These are phyloP conservation scores for Tetramorium parvispinum DNA, from an alignment of 1,140 invertebrate species.

Conservation along the genomic window DNA sequence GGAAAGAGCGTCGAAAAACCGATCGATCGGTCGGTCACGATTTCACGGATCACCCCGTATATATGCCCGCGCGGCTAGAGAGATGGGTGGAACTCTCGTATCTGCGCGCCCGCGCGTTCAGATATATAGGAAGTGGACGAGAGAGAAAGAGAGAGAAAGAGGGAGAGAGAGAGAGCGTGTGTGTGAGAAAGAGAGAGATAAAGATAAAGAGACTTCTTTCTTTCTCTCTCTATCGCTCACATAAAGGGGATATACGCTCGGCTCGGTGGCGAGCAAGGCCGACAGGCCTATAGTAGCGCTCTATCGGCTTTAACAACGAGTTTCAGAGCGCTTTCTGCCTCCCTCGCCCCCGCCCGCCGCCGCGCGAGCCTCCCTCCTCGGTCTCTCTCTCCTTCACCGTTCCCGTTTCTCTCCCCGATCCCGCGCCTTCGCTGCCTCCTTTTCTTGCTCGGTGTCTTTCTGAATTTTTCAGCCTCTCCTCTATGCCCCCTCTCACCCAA, in stretches of 20 bases:
- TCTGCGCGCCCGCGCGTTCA: constrained; percentile 62
- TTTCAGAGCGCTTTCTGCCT: constrained; percentile 72
- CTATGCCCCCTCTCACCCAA: background rate
- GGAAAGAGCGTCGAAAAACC: constrained; percentile 47
- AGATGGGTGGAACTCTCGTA: constrained; percentile 70
- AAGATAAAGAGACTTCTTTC: constrained; percentile 18
- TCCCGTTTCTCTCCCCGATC: constrained; percentile 28
- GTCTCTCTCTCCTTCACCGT: background rate
- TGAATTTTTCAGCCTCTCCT: constrained; percentile 68
- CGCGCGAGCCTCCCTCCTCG: constrained; percentile 19
- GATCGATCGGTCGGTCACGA: constrained; percentile 57
- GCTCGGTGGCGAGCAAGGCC: constrained; percentile 37
- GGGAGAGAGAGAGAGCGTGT: background rate
- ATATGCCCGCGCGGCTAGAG: constrained; percentile 55
- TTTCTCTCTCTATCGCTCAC: constrained; percentile 2
- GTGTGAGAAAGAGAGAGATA: constrained; percentile 13
- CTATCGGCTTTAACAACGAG: constrained; percentile 80
- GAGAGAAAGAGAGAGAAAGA: constrained; percentile 15
- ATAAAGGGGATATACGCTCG: constrained; percentile 71
- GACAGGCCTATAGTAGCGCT: constrained; percentile 56
- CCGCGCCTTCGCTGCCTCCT: constrained; percentile 26
- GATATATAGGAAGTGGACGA: constrained; percentile 67
- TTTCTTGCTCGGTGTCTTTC: constrained; percentile 64
- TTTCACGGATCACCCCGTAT: constrained; percentile 61
- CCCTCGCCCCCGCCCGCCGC: constrained; percentile 20